Evolutionary conservation across 2,888 invertebrate species (phyloP).

Genomic region (Hydroisotoma schaefferi): DNA sequence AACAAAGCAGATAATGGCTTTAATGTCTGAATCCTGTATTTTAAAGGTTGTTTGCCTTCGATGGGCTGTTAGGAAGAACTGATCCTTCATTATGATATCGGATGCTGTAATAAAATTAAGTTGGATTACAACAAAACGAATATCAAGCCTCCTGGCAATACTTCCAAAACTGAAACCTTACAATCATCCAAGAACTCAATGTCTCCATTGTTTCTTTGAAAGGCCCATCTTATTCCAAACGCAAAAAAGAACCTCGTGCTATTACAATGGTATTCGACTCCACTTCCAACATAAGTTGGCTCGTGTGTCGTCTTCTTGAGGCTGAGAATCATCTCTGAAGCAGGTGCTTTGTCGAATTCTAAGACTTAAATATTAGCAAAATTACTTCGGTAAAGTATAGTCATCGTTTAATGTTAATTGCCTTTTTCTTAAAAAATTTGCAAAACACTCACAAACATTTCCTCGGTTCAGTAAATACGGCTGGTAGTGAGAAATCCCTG

Average conservation of each 20-base stretch:
- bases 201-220: slow-evolving; percentile 37
- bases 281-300: slow-evolving; percentile 36
- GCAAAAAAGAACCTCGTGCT: slow-evolving; percentile 44
- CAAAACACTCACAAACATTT: slow-evolving; percentile 39
- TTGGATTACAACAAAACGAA: not conserved
- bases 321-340: slow-evolving; percentile 40
- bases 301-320: slow-evolving; percentile 32
- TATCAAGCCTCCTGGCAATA: not conserved
- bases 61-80: slow-evolving; percentile 31
- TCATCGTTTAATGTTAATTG: not conserved
- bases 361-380: slow-evolving; percentile 22
- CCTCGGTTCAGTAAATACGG: slow-evolving; percentile 42
- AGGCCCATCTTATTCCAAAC: slow-evolving; percentile 44
- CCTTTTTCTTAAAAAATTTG: not conserved
- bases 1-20: slow-evolving; percentile 39
- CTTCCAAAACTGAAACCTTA: slow-evolving; percentile 20
- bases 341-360: slow-evolving; percentile 41
- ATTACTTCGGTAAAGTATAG: no score
- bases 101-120: slow-evolving; percentile 18
- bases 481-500: slow-evolving; percentile 39
- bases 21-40: slow-evolving; percentile 38
- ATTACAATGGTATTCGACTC: slow-evolving; percentile 41
- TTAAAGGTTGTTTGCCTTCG: slow-evolving; percentile 33
- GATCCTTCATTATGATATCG: slow-evolving; percentile 29
- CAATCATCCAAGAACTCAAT: slow-evolving; percentile 43